A percentile compares a stretch with the other conserved stretches of the same genome.
Evolutionary conservation across 2,113 vertebrate species (phyloP).

Genomic region (Hippocampus comes): DNA sequence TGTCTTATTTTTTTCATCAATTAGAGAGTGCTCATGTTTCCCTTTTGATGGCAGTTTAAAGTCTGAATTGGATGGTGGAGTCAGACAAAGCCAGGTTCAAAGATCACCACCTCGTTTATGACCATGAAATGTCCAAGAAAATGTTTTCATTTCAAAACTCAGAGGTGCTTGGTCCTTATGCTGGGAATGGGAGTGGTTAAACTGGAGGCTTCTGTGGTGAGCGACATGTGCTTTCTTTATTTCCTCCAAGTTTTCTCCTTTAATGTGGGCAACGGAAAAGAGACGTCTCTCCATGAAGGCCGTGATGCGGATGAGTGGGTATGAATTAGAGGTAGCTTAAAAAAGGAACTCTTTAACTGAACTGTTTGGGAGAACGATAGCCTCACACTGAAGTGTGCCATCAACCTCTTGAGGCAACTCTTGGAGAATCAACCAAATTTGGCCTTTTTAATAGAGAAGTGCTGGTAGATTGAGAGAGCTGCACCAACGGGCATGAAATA

Average conservation of each 20-base stretch:
- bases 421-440: slow-evolving; percentile 39
- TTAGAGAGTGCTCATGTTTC: slow-evolving; percentile 44
- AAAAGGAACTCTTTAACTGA: slow-evolving; percentile 41
- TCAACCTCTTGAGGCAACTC: slow-evolving; percentile 25
- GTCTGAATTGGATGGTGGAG: slow-evolving; percentile 14
- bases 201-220: slow-evolving; percentile 27
- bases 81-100: background rate
- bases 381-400: slow-evolving; percentile 18
- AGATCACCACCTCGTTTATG: slow-evolving; percentile 26
- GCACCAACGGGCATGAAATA: slow-evolving; percentile 61
- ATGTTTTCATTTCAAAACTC: slow-evolving; percentile 22
- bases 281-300: slow-evolving; percentile 39
- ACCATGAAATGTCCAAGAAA: slow-evolving; percentile 35
- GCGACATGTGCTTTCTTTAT: slow-evolving; percentile 39
- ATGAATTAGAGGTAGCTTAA: slow-evolving; percentile 44
- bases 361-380: slow-evolving; percentile 5
- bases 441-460: slow-evolving; percentile 55
- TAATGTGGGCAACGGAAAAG: slow-evolving; percentile 41
- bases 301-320: slow-evolving; percentile 36
- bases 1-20: slow-evolving; percentile 38
- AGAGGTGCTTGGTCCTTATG: slow-evolving; percentile 16
- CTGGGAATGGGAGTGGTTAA: slow-evolving; percentile 22
- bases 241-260: slow-evolving; percentile 34
- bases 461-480: slow-evolving; percentile 34
- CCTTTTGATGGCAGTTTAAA: slow-evolving; percentile 34